These are phyloP conservation scores for Cyanoderma ruficeps DNA, from an alignment of 2,113 vertebrate species.

Conservation along the genomic window DNA sequence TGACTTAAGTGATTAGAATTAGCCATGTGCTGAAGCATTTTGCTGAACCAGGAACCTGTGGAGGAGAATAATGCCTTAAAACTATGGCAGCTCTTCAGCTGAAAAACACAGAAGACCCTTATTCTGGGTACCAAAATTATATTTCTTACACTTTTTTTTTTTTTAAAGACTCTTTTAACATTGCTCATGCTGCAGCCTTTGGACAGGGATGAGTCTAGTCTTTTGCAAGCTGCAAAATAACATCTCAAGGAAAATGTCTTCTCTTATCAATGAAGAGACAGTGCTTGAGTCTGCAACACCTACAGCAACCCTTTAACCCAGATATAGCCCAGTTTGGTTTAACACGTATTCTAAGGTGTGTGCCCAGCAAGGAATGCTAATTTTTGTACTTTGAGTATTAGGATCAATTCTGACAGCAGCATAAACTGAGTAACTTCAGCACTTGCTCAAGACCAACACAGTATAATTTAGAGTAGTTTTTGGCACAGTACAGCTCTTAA, in stretches of 20 bases:
- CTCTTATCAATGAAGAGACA: neutral
- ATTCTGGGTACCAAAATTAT: neutral
- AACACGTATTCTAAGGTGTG: neutral
- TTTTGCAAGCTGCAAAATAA: neutral
- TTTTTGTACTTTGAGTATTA: neutral
- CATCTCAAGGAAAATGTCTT: neutral
- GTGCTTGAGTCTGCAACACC: neutral
- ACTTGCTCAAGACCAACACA: neutral
- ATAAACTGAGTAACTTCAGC: neutral
- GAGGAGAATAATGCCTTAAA: neutral
- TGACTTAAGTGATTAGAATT: conserved; percentile 35
- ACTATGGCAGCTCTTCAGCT: neutral
- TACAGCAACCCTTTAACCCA: neutral
- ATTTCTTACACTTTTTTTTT: neutral
- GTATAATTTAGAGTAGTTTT: neutral
- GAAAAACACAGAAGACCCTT: neutral
- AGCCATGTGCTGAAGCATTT: neutral
- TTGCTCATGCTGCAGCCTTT: neutral
- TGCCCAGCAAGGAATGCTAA: neutral
- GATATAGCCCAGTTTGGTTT: neutral
- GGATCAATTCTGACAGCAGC: neutral
- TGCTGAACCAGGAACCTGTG: conserved; percentile 7
- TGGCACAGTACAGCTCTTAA: neutral
- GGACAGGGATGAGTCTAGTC: neutral
- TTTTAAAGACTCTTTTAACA: neutral